Evolutionary conservation across 2,797 vertebrate genomes (phyloP), one percentile per base, ranked within the genome.

Genomic region (Mus minutoides): DNA sequence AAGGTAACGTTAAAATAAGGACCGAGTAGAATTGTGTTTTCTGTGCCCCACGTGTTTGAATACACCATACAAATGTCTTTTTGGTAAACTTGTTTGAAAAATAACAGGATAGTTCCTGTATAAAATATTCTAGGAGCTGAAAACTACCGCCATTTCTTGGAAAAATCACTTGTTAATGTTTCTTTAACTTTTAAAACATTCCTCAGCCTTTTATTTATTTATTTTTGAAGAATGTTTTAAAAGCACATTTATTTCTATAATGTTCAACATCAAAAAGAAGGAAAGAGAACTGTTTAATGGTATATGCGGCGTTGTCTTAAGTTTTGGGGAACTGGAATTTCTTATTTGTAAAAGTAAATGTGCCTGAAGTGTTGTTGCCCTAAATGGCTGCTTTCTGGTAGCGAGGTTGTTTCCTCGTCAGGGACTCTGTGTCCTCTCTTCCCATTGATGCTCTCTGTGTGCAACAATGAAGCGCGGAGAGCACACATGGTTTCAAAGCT

Each of bases 1-100:
- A 98, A 98, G 98, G 99, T 99, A 98, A 96, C 97, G 97, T 95
- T 76, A 75, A 92, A 90, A 90, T 89, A 49, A 69, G 56, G 95
- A 93, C 4, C 54, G 84, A 90, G 67, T 83, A 77, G 80, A 77
- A 73, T 85, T 26, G 86, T 17, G 46, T 94, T 88, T 91, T 79
- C 12, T 91, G 13, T 95, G 77, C 37, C 90, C 16, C 60, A 24
- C 77, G 54, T 89, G 56, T 86, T 97, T 85, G 77, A 91, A 85
- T 24, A 46, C 78, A 69, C 29, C 31, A 40, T 46, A 85, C 85
- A 79, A 93, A 77, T 88, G 62, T 96, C 60, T 96, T 97, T 88
- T n/a, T 96, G n/a, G n/a, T 90, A 75, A 92, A 95, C 79, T 89
- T 90, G 26, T 88, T 49, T 22, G 83, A 97, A 97, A 97, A 92